Percentiles rank a stretch among this genome's conserved stretches.
These are phyloP conservation scores for Julus scandinavius DNA, from an alignment of 2,888 invertebrate species.

Conservation along the genomic window DNA sequence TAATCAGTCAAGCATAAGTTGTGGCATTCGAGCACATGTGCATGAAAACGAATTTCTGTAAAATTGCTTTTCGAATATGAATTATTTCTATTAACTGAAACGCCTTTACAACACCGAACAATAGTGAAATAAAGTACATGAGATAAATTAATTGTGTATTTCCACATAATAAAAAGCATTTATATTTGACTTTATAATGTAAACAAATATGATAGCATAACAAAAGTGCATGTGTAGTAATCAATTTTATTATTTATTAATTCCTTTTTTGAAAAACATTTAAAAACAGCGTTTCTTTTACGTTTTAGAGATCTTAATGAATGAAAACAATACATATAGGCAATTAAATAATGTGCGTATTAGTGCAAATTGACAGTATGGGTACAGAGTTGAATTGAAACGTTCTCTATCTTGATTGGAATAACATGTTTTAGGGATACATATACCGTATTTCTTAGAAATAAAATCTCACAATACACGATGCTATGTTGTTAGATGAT, in stretches of 20 bases:
- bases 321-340: background rate
- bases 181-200: background rate
- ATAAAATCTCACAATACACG: background rate
- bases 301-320: background rate
- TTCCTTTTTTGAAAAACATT: background rate
- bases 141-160: background rate
- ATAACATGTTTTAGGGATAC: no score
- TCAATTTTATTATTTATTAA: background rate
- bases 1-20: background rate
- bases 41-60: background rate
- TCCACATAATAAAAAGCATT: background rate
- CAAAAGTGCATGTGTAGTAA: background rate
- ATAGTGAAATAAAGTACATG: background rate
- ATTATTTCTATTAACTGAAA: background rate
- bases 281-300: background rate
- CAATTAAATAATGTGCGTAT: no score
- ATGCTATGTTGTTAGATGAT: background rate
- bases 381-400: background rate
- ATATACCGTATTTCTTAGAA: background rate
- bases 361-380: no score
- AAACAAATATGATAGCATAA: background rate
- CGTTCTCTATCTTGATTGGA: background rate
- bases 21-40: background rate
- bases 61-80: conserved; percentile 10
- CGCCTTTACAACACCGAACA: background rate